A percentile compares a stretch with the other conserved stretches of the same genome.
phyloP scores from a whole-genome alignment of 2,888 invertebrate species.

The Cynaeus angustus region DNA sequence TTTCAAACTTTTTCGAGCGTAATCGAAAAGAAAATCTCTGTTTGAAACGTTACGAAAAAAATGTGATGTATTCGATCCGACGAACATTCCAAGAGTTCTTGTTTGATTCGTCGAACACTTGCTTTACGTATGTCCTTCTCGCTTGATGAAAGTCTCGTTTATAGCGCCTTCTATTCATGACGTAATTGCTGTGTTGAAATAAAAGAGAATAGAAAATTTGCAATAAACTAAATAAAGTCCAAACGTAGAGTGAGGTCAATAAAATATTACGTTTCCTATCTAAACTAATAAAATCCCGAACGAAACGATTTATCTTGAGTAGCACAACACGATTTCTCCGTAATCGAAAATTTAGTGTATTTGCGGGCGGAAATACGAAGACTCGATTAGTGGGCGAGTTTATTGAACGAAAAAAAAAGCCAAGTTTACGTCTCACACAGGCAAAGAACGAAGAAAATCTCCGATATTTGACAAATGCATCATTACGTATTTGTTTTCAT shows the following conservation, averaged over 20 bases:
- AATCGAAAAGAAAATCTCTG: conserved; percentile 18
- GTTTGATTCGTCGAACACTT: neutral
- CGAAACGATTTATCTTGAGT: conserved; percentile 50
- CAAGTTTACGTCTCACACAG: conserved; percentile 29
- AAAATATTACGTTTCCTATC: conserved; percentile 48
- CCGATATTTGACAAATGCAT: too few species aligned
- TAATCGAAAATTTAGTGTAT: conserved; percentile 52
- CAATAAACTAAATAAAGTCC: conserved; percentile 42
- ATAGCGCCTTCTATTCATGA: neutral
- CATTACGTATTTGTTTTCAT: too few species aligned
- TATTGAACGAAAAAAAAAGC: conserved; percentile 41
- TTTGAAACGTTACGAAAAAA: conserved; percentile 2
- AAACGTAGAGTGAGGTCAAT: conserved; percentile 45
- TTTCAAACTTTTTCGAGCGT: conserved; percentile 3
- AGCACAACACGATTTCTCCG: conserved; percentile 46
- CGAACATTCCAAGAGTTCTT: neutral
- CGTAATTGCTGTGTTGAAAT: conserved; percentile 3
- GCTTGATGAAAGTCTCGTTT: neutral
- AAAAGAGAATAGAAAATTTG: conserved; percentile 28
- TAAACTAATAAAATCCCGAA: conserved; percentile 50
- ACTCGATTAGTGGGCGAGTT: conserved; percentile 48
- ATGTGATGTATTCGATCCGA: conserved; percentile 7
- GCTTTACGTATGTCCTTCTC: too few species aligned
- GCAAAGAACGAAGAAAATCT: conserved; percentile 29
- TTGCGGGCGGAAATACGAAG: conserved; percentile 48